Evolutionary conservation across 2,888 invertebrate genomes (phyloP).

Genomic region (Branchellion lobata): DNA sequence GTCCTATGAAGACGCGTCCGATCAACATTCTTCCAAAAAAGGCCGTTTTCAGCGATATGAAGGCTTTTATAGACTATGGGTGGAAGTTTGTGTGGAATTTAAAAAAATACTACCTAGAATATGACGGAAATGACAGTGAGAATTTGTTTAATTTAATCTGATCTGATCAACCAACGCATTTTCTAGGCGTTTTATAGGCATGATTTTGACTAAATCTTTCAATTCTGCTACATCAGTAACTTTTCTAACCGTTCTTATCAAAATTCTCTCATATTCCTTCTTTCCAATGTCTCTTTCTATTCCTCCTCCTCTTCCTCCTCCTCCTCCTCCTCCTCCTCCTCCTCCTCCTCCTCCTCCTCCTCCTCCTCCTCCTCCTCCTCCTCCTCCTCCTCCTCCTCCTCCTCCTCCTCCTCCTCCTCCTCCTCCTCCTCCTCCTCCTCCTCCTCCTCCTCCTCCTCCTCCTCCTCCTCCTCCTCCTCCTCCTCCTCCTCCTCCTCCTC

Average conservation of each 20-base stretch:
- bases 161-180: too few species aligned
- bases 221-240: too few species aligned
- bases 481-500: slow-evolving; percentile 6
- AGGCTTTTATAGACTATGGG: too few species aligned
- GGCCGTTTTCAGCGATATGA: too few species aligned
- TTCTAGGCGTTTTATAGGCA: too few species aligned
- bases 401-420: not conserved
- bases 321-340: slow-evolving; percentile 25
- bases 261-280: not conserved
- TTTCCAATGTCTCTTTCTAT: not conserved
- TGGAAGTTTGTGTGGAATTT: too few species aligned
- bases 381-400: slow-evolving; percentile 13
- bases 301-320: not conserved
- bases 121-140: too few species aligned
- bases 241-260: not conserved
- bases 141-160: too few species aligned
- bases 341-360: slow-evolving; percentile 17
- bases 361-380: slow-evolving; percentile 10
- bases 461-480: slow-evolving; percentile 2
- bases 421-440: slow-evolving; percentile 30
- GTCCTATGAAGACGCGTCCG: too few species aligned
- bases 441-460: slow-evolving; percentile 25
- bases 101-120: too few species aligned
- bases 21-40: too few species aligned
- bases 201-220: too few species aligned